Conservation (phyloP, 2,113 vertebrate species). For the Cochlearius cochlearius region DNA sequence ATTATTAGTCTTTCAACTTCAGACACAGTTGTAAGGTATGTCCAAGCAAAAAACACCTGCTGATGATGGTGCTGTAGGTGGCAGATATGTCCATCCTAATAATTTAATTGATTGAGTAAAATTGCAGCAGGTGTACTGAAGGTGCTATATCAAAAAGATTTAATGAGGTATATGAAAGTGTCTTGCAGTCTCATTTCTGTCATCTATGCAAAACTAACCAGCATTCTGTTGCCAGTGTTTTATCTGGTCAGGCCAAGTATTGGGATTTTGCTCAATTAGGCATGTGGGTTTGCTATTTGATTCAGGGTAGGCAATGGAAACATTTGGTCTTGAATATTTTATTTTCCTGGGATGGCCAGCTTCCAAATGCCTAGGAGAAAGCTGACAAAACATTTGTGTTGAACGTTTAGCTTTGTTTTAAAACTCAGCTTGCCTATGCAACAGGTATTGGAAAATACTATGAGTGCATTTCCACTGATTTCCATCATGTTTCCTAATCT, state of each 20-base stretch:
- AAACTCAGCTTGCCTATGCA: not conserved
- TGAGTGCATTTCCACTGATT: not conserved
- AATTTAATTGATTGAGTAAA: not conserved
- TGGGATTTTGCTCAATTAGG: not conserved
- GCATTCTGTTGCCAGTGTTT: not conserved
- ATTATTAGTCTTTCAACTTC: not conserved
- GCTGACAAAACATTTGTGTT: conserved; percentile 22
- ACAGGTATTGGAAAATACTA: not conserved
- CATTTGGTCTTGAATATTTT: conserved; percentile 45
- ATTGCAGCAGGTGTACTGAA: not conserved
- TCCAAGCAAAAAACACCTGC: not conserved
- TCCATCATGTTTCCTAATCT: not conserved
- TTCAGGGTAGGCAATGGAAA: not conserved
- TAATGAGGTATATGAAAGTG: not conserved
- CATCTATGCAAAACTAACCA: not conserved
- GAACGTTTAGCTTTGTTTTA: not conserved
- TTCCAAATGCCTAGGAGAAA: conserved; percentile 28
- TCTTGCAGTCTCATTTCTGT: not conserved
- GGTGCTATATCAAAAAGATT: not conserved
- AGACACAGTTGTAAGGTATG: not conserved
- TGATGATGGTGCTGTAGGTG: not conserved
- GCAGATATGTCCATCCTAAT: not conserved
- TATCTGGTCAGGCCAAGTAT: not conserved
- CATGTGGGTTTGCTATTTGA: not conserved
- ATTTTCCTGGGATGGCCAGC: not conserved